Base-by-base conservation (phyloP, 2,888 invertebrate genomes). In the Aporophyla lueneburgensis region DNA sequence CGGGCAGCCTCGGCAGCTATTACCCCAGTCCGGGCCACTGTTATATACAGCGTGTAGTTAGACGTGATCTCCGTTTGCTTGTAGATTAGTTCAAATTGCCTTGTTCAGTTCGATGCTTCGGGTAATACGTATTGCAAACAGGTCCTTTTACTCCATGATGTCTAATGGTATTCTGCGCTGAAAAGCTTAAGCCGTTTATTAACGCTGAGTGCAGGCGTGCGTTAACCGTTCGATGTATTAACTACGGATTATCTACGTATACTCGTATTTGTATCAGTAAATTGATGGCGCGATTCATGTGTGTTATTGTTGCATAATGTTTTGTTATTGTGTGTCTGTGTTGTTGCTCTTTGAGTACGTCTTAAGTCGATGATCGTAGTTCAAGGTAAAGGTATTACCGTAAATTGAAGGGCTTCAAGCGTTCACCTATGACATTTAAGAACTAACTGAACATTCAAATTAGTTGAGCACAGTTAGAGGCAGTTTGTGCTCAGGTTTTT, bases 71-170 rank as follows among this genome's bases (percentile, higher is more conserved):
- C 85, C 86, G 89, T 86, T 90, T 89, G 88, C 89, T 90, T 89
- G 87, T 85, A 91, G 90, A 92, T 92, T 91, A 92, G 91, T 92
- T 91, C 84, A 87, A 91, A 92, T 92, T 92, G 92, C 92, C 89
- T 90, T 89, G 89, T 92, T 89, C 91, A 91, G 88, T 88, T 91
- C 89, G 91, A 90, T 92, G 91, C 90, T 76, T 91, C 87, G 88
- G 76, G 88, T 93, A 93, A 93, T 93, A 93, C 89, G 89, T 90
- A 90, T 87, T 85, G 90, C 91, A 91, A 92, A 91, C 91, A 91
- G 78, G 86, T 78, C 87, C 87, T 85, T 91, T 90, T 87, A 89
- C 86, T 76, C 54, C 80, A 79, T 83, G 76, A 87, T 84, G 85
- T 87, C 81, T 83, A 89, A 87, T 87, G 72, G 76, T 85, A 84